Percentiles rank a stretch among this genome's conserved stretches.
Conservation (phyloP, 2,797 vertebrate species). For the Podarcis siculus region DNA sequence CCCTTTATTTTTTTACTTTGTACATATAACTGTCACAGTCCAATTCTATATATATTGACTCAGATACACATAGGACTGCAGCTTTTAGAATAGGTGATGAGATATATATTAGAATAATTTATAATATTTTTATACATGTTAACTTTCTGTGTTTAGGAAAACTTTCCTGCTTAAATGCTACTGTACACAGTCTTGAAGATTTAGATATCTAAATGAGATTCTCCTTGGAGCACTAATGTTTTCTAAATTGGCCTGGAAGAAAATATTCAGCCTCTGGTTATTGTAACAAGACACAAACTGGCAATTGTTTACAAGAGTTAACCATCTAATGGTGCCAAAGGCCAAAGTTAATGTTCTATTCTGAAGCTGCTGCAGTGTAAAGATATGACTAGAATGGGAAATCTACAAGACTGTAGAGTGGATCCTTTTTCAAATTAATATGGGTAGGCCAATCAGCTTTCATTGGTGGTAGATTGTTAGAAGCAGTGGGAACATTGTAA, state of each 20-base stretch:
- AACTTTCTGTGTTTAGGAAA: background rate
- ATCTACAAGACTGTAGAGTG: background rate
- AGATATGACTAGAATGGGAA: slow-evolving; percentile 6
- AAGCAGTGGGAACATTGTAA: background rate
- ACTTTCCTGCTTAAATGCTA: background rate
- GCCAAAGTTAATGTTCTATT: slow-evolving; percentile 23
- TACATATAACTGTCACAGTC: slow-evolving; percentile 54
- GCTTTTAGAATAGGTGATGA: background rate
- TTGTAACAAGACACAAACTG: background rate
- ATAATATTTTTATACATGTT: slow-evolving; percentile 36
- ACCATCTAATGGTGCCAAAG: slow-evolving; percentile 4
- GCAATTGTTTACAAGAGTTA: background rate
- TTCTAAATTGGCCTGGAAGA: background rate
- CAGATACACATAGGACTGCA: background rate
- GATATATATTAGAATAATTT: slow-evolving; percentile 15
- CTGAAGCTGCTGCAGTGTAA: slow-evolving; percentile 41
- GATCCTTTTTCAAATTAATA: background rate
- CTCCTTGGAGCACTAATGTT: background rate
- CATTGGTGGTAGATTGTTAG: background rate
- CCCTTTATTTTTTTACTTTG: slow-evolving; percentile 49
- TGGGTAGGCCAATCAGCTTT: background rate
- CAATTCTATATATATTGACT: background rate
- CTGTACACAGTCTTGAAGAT: background rate
- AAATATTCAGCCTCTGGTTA: background rate
- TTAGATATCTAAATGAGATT: background rate